These are phyloP conservation scores for Drosophila lini DNA, from an alignment of 1,140 invertebrate genomes.

Conservation along the genomic window DNA sequence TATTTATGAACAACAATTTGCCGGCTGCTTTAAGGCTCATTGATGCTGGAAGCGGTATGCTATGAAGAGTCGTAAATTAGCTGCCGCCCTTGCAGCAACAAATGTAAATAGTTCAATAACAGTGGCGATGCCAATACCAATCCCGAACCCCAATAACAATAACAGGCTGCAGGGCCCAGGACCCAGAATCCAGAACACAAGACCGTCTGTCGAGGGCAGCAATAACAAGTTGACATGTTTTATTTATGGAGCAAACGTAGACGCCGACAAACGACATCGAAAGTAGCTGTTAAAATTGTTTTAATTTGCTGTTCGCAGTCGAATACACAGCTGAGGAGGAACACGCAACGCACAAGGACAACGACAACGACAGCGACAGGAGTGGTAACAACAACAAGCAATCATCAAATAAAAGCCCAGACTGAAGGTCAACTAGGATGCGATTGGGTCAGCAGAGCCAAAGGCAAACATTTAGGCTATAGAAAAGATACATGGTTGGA, in stretches of 20 bases:
- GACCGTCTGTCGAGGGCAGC: conserved; percentile 60
- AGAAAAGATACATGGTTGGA: conserved; percentile 2
- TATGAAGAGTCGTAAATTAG: conserved; percentile 70
- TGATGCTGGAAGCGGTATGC: conserved; percentile 41
- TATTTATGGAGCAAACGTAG: conserved; percentile 79
- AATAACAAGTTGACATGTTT: conserved; percentile 82
- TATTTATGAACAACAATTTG: conserved; percentile 81
- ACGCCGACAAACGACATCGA: conserved; percentile 66
- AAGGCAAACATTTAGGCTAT: conserved; percentile 22
- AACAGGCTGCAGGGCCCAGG: conserved; percentile 35
- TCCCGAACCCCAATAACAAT: conserved; percentile 51
- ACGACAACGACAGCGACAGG: conserved; percentile 16
- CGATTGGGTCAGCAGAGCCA: conserved; percentile 36
- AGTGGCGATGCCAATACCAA: conserved; percentile 60
- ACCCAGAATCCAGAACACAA: conserved; percentile 8
- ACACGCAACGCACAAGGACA: conserved; percentile 17
- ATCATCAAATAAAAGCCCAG: conserved; percentile 48
- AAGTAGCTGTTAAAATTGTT: conserved; percentile 82
- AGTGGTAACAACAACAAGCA: conserved; percentile 51
- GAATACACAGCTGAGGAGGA: conserved; percentile 38
- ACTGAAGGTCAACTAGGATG: conserved; percentile 50
- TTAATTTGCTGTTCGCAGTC: conserved; percentile 71
- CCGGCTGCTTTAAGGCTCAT: conserved; percentile 69
- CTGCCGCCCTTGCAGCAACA: conserved; percentile 63
- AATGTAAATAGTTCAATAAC: conserved; percentile 83